Evolutionary conservation across 2,888 invertebrate genomes (phyloP).

Genomic region (Spisula subtruncata): DNA sequence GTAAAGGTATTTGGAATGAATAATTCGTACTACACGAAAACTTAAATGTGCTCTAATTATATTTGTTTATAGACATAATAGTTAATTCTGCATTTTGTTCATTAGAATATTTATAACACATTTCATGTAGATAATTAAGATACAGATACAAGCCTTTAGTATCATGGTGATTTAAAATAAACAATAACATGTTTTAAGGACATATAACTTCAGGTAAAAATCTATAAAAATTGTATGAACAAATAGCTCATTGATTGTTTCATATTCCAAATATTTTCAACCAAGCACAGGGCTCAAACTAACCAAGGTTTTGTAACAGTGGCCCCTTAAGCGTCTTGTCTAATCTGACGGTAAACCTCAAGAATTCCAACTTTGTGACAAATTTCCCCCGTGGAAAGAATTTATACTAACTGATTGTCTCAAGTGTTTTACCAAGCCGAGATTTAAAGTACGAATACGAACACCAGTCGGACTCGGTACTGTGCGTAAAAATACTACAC

Average conservation of each 20-base stretch:
- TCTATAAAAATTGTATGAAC: neutral
- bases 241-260: conserved; percentile 39
- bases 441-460: neutral
- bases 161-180: neutral
- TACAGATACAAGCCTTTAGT: too few relatives aligned
- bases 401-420: conserved; percentile 10
- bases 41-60: too few relatives aligned
- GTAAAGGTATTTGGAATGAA: too few relatives aligned
- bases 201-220: neutral
- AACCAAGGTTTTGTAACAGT: conserved; percentile 56
- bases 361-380: conserved; percentile 47
- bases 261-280: conserved; percentile 42
- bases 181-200: neutral
- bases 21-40: too few relatives aligned
- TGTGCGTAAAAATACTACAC: too few relatives aligned
- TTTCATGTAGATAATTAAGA: too few relatives aligned
- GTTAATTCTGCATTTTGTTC: too few relatives aligned
- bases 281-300: conserved; percentile 32
- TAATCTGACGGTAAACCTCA: conserved; percentile 49
- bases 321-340: conserved; percentile 34
- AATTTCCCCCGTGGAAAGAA: conserved; percentile 31
- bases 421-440: conserved; percentile 16
- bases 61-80: too few relatives aligned
- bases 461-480: too few relatives aligned
- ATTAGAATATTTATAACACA: too few relatives aligned